Base-by-base conservation (phyloP, 2,113 vertebrate genomes). In the Apodemus speciosus region DNA sequence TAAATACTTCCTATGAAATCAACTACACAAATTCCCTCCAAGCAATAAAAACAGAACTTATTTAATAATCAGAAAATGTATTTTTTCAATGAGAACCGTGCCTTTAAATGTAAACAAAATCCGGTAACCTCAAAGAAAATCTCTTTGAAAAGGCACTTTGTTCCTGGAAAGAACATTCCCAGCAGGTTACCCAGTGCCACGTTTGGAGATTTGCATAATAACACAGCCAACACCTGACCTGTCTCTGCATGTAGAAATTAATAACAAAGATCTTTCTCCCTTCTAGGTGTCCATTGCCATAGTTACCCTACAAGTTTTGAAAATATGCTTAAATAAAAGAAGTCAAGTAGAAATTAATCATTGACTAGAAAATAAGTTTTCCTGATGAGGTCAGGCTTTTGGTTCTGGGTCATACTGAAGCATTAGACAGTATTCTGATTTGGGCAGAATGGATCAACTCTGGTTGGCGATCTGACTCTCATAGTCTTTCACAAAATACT, bases 301-400 rank as follows among this genome's bases (percentile, higher is more conserved):
- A 97, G 93, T 96, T 96, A 79, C 72, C 46, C 96, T 77, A 60
- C 87, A 96, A 68, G 92, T 92, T 90, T 72, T 77, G 83, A 94
- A 96, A 96, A 94, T 77, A 97, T 96, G 90, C 71, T 96, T 96
- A 89, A 95, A 93, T 96, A 93, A 95, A 96, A 20, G n/a, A 95
- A 96, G 79, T 91, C 4, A 32, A 40, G 69, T 80, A 96, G 94
- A 96, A 97, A 97, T 96, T 97, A 96, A 95, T 97, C 96, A 96
- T 0, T 94, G 90, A 87, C 92, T 96, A 35, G 88, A 95, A 97
- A 96, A 92, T 95, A 96, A 90, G 92, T 96, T 97, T 95, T 92
- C 94, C 30, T 68, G 93, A 95, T 80, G 89, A 97, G 94, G 96
- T 95, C 95, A 94, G 89, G 75, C 86, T 96, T 97, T 96, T 96